These are phyloP conservation scores for Acyrthosiphon pisum DNA, from an alignment of 1,140 invertebrate genomes.

Conservation along the genomic window DNA sequence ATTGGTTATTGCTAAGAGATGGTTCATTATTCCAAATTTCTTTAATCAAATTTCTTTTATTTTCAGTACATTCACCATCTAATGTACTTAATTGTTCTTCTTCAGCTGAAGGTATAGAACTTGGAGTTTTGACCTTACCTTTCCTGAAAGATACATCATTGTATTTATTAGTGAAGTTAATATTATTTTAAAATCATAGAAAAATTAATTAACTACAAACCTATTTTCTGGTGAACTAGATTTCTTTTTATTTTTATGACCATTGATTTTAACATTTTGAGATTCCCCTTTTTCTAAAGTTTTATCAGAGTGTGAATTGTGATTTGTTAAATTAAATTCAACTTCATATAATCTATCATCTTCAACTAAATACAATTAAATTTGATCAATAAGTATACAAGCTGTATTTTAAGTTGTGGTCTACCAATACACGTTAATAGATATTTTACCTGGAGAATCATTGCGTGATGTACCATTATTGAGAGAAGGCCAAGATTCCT, in stretches of 20 bases:
- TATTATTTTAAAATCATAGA: background rate
- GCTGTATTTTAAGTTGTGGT: background rate
- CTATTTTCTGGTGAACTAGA: constrained; percentile 55
- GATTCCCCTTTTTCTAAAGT: constrained; percentile 47
- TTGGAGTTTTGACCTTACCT: constrained; percentile 51
- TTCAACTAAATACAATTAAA: constrained; percentile 43
- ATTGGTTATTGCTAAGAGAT: constrained; percentile 44
- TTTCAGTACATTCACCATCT: constrained; percentile 53
- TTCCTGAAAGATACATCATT: constrained; percentile 22
- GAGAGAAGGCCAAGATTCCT: constrained; percentile 76
- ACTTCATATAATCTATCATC: constrained; percentile 52
- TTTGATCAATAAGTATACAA: background rate
- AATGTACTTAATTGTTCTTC: constrained; percentile 55
- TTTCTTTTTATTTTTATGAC: constrained; percentile 55
- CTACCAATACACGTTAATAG: background rate
- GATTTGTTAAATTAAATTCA: constrained; percentile 53
- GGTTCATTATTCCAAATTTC: constrained; percentile 51
- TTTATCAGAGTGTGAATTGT: constrained; percentile 53
- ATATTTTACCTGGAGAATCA: constrained; percentile 63
- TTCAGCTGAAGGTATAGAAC: constrained; percentile 52
- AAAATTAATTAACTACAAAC: background rate
- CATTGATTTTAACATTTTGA: constrained; percentile 53
- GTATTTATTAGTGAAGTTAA: background rate
- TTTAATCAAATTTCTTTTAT: constrained; percentile 53
- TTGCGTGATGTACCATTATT: constrained; percentile 62